A percentile compares a stretch with the other conserved stretches of the same genome.
phyloP scores from a whole-genome alignment of 2,888 invertebrate genomes.

The Hetaerina titia region DNA sequence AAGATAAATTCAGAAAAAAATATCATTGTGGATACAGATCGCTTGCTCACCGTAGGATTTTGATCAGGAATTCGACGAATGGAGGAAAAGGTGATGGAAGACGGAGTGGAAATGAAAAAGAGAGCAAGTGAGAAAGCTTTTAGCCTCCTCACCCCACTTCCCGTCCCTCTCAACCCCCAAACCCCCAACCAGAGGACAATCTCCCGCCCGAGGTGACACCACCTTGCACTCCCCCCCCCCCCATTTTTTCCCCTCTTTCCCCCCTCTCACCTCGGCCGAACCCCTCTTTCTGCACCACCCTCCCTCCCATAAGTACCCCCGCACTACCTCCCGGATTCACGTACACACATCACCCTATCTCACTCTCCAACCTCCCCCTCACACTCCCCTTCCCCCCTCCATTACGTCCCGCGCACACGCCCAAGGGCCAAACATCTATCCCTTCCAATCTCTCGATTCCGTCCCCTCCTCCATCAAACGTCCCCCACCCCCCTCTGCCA shows the following conservation, averaged over 20 bases:
- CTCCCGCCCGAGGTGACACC: conserved; percentile 3
- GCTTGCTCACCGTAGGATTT: no score
- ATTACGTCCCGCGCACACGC: neutral
- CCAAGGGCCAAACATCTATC: conserved; percentile 39
- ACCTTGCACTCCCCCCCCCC: neutral
- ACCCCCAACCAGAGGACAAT: neutral
- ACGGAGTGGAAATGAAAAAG: neutral
- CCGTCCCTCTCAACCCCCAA: neutral
- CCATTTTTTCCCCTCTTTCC: neutral
- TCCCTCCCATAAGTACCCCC: neutral
- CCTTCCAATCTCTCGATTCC: conserved; percentile 37
- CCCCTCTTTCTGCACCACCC: neutral
- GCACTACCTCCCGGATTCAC: neutral
- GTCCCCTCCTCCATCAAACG: conserved; percentile 8
- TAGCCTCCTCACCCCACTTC: neutral
- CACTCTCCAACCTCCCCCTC: neutral
- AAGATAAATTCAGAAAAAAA: no score
- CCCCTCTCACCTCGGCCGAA: neutral
- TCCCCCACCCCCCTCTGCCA: conserved; percentile 29
- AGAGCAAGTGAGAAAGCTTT: neutral
- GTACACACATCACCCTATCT: neutral
- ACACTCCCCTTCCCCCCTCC: neutral
- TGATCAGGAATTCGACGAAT: no score
- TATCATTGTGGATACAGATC: no score
- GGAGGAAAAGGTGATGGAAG: neutral